Evolutionary conservation across 2,888 invertebrate genomes (phyloP).

Genomic region (Caenorhabditis becei): DNA sequence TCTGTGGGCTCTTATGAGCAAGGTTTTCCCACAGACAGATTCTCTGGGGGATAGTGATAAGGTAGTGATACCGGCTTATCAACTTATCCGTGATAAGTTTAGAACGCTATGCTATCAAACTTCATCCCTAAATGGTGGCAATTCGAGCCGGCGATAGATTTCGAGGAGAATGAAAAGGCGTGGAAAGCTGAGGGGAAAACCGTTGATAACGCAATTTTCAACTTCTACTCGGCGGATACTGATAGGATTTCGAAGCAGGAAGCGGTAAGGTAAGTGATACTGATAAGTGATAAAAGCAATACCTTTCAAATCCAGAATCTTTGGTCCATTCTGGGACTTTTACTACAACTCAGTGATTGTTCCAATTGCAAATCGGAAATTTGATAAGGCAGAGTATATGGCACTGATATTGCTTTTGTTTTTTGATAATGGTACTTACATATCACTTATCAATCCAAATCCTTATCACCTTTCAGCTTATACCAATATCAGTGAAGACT

Average conservation of each 20-base stretch:
- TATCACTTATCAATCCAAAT: not conserved
- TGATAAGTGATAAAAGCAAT: too few species aligned
- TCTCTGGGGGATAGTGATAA: too few species aligned
- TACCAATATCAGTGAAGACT: slow-evolving; percentile 18
- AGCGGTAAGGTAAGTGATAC: not conserved
- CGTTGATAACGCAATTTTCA: slow-evolving; percentile 1
- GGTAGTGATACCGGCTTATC: too few species aligned
- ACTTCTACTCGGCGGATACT: slow-evolving; percentile 12
- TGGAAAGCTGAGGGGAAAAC: not conserved
- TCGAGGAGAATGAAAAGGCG: not conserved
- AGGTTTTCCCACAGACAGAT: too few species aligned
- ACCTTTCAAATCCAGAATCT: slow-evolving; percentile 12
- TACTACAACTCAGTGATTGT: slow-evolving; percentile 1
- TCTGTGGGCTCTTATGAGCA: too few species aligned
- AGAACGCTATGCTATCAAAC: slow-evolving; percentile 23
- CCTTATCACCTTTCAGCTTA: slow-evolving; percentile 9
- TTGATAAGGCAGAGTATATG: slow-evolving; percentile 21
- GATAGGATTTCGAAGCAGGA: not conserved
- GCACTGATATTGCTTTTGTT: slow-evolving; percentile 22
- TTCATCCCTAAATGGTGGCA: slow-evolving; percentile 26
- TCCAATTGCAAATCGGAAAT: not conserved
- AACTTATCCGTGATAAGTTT: too few species aligned
- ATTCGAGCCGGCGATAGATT: slow-evolving; percentile 14
- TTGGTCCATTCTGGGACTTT: slow-evolving; percentile 18
- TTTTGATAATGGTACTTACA: slow-evolving; percentile 19